phyloP scores from a whole-genome alignment of 2,888 invertebrate species.

The Apoda limacodes region DNA sequence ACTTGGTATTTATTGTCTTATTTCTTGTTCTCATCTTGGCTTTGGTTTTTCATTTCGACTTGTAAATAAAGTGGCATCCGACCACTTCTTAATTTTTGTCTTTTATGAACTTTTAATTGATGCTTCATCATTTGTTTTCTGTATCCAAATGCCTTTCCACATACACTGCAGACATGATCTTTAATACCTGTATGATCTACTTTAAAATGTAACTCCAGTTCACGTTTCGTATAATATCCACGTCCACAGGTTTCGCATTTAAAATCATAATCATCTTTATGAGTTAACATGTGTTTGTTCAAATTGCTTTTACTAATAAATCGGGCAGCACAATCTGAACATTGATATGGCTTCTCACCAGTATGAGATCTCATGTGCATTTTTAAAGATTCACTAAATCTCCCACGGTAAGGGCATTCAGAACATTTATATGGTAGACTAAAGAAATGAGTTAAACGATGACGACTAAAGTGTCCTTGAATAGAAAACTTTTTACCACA shows the following conservation, averaged over 20 bases:
- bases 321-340: slow-evolving; percentile 41
- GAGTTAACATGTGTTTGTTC: slow-evolving; percentile 45
- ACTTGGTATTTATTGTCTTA: too few relatives aligned
- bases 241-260: slow-evolving; percentile 46
- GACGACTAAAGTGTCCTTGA: slow-evolving; percentile 39
- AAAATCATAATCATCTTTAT: slow-evolving; percentile 38
- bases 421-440: slow-evolving; percentile 46
- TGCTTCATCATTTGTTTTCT: slow-evolving; percentile 60
- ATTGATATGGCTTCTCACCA: slow-evolving; percentile 54
- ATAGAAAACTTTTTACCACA: slow-evolving; percentile 48
- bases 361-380: slow-evolving; percentile 58
- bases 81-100: slow-evolving; percentile 45
- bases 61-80: slow-evolving; percentile 49
- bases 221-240: slow-evolving; percentile 44
- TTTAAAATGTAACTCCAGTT: slow-evolving; percentile 47
- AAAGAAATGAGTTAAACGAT: slow-evolving; percentile 47
- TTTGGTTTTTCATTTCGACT: slow-evolving; percentile 33
- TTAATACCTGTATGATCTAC: slow-evolving; percentile 51
- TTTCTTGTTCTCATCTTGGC: too few relatives aligned
- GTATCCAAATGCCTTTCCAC: slow-evolving; percentile 54
- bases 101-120: slow-evolving; percentile 50
- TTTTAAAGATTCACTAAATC: slow-evolving; percentile 47
- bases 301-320: slow-evolving; percentile 56
- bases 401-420: slow-evolving; percentile 49
- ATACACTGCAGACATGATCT: slow-evolving; percentile 47